Percentiles rank a stretch among this genome's conserved stretches.
Evolutionary conservation across 1,140 invertebrate genomes (phyloP).

Genomic region (Lucilia cuprina): DNA sequence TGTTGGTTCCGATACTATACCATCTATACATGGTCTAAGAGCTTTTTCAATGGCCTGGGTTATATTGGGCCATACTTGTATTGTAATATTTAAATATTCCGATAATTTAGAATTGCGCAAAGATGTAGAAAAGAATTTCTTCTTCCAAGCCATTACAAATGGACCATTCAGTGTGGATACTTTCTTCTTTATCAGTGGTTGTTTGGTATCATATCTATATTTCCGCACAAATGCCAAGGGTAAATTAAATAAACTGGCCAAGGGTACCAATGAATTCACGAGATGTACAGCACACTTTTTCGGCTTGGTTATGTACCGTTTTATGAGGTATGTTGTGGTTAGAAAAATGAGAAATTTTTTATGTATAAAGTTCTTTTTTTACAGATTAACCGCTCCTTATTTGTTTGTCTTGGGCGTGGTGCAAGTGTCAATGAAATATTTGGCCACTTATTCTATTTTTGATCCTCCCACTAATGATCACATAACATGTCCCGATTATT

Average conservation of each 20-base stretch:
- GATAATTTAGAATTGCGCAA: slow-evolving; percentile 83
- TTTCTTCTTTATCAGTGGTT: slow-evolving; percentile 85
- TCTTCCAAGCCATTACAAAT: slow-evolving; percentile 85
- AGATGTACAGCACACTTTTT: slow-evolving; percentile 77
- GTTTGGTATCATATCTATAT: slow-evolving; percentile 83
- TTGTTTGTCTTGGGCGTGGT: slow-evolving; percentile 82
- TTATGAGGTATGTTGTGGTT: slow-evolving; percentile 67
- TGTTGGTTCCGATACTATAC: slow-evolving; percentile 81
- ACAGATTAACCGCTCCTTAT: slow-evolving; percentile 81
- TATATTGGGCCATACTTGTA: slow-evolving; percentile 88
- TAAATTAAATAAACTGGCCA: slow-evolving; percentile 76
- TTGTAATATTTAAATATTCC: slow-evolving; percentile 83
- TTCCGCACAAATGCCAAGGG: slow-evolving; percentile 82
- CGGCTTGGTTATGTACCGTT: slow-evolving; percentile 80
- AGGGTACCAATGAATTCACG: slow-evolving; percentile 73
- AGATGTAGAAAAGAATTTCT: slow-evolving; percentile 79
- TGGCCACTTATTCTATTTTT: slow-evolving; percentile 80
- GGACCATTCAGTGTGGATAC: slow-evolving; percentile 90
- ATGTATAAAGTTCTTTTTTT: not conserved
- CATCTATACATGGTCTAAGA: slow-evolving; percentile 81
- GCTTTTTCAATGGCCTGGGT: slow-evolving; percentile 93
- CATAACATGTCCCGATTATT: slow-evolving; percentile 81
- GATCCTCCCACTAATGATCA: slow-evolving; percentile 82
- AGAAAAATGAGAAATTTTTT: not conserved
- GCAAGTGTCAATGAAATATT: slow-evolving; percentile 82